Conservation (phyloP, 2,113 vertebrate species). For the Vulpes lagopus region DNA sequence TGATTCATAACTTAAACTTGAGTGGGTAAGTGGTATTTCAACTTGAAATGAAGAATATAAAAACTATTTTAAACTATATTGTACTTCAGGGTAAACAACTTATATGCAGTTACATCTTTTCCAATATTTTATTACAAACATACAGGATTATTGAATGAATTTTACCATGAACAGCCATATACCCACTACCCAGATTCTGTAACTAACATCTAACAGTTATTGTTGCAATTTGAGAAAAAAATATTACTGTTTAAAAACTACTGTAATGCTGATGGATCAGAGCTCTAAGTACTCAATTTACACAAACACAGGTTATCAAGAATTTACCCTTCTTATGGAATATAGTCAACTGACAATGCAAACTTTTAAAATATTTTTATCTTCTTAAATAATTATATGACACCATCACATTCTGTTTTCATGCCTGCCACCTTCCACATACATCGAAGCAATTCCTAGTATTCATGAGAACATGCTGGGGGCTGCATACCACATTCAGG, state of each 20-base stretch:
- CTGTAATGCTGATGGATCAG: background rate
- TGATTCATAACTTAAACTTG: slow-evolving; percentile 38
- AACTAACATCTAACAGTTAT: background rate
- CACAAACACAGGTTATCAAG: background rate
- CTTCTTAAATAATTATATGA: background rate
- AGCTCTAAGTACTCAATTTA: slow-evolving; percentile 13
- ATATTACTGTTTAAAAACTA: background rate
- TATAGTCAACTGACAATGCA: background rate
- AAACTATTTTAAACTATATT: background rate
- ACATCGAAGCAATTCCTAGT: fast-evolving
- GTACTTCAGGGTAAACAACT: slow-evolving; percentile 12
- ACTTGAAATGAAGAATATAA: slow-evolving; percentile 25
- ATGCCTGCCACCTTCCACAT: background rate
- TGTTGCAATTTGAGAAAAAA: background rate
- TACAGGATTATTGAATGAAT: background rate
- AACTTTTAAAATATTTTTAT: background rate
- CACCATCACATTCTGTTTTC: background rate
- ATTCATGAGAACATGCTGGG: background rate
- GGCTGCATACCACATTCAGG: background rate
- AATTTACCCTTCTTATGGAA: background rate
- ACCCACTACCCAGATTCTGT: background rate
- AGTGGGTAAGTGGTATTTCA: slow-evolving; percentile 35
- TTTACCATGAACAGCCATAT: background rate
- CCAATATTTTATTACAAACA: background rate
- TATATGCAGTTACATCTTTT: background rate